Evolutionary conservation across 2,113 vertebrate genomes (phyloP).

Genomic region (Pongo abelii): DNA sequence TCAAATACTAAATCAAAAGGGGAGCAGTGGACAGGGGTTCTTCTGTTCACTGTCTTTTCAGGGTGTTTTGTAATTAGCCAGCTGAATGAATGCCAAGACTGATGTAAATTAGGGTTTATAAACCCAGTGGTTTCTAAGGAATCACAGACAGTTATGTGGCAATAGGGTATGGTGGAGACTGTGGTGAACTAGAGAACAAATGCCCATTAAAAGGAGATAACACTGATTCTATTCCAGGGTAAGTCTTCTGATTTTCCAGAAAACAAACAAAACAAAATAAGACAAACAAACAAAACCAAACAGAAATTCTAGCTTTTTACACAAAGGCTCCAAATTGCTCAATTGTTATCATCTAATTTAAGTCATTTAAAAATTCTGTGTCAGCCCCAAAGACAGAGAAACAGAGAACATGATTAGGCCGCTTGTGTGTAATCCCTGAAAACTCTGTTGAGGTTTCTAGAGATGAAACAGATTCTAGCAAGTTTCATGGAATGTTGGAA

Average conservation of each 20-base stretch:
- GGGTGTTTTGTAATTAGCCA: background rate
- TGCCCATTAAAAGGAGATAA: background rate
- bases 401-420: background rate
- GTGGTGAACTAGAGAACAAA: background rate
- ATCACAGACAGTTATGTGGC: background rate
- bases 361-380: background rate
- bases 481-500: background rate
- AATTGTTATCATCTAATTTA: background rate
- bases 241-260: background rate
- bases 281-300: background rate
- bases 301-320: background rate
- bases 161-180: background rate
- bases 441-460: background rate
- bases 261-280: background rate
- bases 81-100: background rate
- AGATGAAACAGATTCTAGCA: slow-evolving; percentile 3
- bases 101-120: background rate
- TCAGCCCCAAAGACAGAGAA: background rate
- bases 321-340: background rate
- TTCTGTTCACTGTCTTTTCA: background rate
- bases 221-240: background rate
- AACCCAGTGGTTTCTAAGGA: background rate
- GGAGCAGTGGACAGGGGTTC: background rate
- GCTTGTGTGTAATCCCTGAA: background rate
- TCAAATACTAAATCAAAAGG: background rate